Percentiles rank a stretch among this genome's conserved stretches.
These are phyloP conservation scores for Miltochrista miniata DNA, from an alignment of 2,888 invertebrate genomes.

Conservation along the genomic window DNA sequence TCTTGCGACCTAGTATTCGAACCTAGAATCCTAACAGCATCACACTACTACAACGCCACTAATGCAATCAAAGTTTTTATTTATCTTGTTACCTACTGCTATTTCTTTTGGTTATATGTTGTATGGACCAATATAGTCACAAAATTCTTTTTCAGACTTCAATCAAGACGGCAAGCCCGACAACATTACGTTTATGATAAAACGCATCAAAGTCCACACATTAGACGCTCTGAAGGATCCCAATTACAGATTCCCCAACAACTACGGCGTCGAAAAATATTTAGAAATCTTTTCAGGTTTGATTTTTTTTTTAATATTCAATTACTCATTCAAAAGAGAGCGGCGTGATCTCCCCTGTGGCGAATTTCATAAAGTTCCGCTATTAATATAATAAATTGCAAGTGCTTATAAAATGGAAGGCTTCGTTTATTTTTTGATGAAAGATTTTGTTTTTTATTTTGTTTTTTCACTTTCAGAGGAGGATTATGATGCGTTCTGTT, in stretches of 20 bases:
- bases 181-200: conserved; percentile 98
- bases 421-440: conserved; percentile 25
- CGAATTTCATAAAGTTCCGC: conserved; percentile 35
- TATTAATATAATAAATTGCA: conserved; percentile 47
- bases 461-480: conserved; percentile 88
- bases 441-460: conserved; percentile 17
- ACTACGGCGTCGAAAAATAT: conserved; percentile 99
- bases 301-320: conserved; percentile 30
- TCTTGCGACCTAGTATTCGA: no score
- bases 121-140: no score
- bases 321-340: conserved; percentile 38
- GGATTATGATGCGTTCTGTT: conserved; percentile 98
- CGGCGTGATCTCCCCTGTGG: conserved; percentile 30
- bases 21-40: no score
- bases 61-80: no score
- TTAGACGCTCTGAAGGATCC: conserved; percentile 93
- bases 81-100: no score
- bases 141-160: conserved; percentile 87
- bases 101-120: no score
- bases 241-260: conserved; percentile 94
- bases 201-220: conserved; percentile 96
- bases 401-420: conserved; percentile 27
- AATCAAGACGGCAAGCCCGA: conserved; percentile 96
- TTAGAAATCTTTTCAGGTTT: conserved; percentile 97
- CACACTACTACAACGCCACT: no score